Percentiles rank a stretch among this genome's conserved stretches.
phyloP scores from a whole-genome alignment of 2,888 invertebrate species.

The Drosophila meridiana region DNA sequence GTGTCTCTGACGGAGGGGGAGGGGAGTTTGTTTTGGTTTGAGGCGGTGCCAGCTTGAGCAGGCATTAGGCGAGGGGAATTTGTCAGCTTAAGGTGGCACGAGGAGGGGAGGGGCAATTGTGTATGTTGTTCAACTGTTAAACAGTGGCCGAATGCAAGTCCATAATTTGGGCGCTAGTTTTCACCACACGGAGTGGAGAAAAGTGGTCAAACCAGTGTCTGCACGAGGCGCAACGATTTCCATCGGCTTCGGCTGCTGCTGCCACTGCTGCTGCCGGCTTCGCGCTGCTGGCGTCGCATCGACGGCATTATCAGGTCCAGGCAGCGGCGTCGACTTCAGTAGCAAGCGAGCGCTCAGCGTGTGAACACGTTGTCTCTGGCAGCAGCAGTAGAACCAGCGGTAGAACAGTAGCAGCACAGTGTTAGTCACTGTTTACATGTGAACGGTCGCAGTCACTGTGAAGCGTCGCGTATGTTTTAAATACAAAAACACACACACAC shows the following conservation, averaged over 20 bases:
- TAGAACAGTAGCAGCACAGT: slow-evolving; percentile 10
- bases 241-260: slow-evolving; percentile 37
- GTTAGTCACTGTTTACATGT: slow-evolving; percentile 14
- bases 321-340: slow-evolving; percentile 69
- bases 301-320: slow-evolving; percentile 66
- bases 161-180: slow-evolving; percentile 67
- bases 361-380: slow-evolving; percentile 64
- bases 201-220: slow-evolving; percentile 63
- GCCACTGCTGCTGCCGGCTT: slow-evolving; percentile 14
- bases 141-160: slow-evolving; percentile 44
- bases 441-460: slow-evolving; percentile 24
- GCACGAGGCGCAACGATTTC: slow-evolving; percentile 37
- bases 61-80: slow-evolving; percentile 1
- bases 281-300: slow-evolving; percentile 17
- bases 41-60: slow-evolving; percentile 5
- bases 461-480: slow-evolving; percentile 47
- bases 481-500: slow-evolving; percentile 7
- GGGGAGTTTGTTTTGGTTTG: background rate
- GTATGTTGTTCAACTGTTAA: slow-evolving; percentile 18
- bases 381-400: slow-evolving; percentile 13
- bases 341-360: slow-evolving; percentile 77
- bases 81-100: background rate
- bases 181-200: slow-evolving; percentile 70
- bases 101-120: background rate
- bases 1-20: background rate